Evolutionary conservation across 2,113 vertebrate species (phyloP), one percentile per base, ranked within the genome.

Genomic region (Trogon melanurus): DNA sequence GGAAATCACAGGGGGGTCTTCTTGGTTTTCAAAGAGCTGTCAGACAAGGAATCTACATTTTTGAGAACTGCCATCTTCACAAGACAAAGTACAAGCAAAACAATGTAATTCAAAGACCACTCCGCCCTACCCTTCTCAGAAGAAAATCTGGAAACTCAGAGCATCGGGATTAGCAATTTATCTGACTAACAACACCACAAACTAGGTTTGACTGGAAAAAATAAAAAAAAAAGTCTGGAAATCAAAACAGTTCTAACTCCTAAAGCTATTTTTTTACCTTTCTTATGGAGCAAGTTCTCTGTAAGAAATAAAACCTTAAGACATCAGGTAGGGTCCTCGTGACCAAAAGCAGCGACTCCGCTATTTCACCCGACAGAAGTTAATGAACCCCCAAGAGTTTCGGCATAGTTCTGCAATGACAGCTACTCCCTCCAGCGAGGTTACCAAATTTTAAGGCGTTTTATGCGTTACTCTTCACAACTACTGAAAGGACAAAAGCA

Each of bases 391-490:
- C 32, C 16, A 13, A 15, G 51, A 51, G 11, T 13, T 51, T 67
- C 30, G 41, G 18, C 25, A 12, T 1, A 2, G 45, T 48, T 50
- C 27, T 41, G 10, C 15, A 84, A 19, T 32, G 34, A 54, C 30
- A 73, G 14, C 25, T 81, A 6, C 13, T 19, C 58, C 19, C 10
- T 67, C 27, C 38, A 34, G 1, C 0, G 1, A 50, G 7, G 17
- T 19, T 30, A 26, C 25, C 47, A 18, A 20, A 38, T 45, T 13
- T 5, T 41, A 57, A 74, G 16, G 22, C 1, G 2, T 15, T 67
- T 67, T 23, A 67, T 9, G n/a, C 13, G 4, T 23, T n/a, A 18
- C 13, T 64, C 23, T 64, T 34, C 30, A 29, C 23, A 65, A 45
- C 36, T 32, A 27, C 45, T 5, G 29, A 64, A 56, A 48, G 1